Evolutionary conservation across 1,140 invertebrate species (phyloP), one percentile per base, ranked within the genome.

Genomic region (Centruroides vittatus): DNA sequence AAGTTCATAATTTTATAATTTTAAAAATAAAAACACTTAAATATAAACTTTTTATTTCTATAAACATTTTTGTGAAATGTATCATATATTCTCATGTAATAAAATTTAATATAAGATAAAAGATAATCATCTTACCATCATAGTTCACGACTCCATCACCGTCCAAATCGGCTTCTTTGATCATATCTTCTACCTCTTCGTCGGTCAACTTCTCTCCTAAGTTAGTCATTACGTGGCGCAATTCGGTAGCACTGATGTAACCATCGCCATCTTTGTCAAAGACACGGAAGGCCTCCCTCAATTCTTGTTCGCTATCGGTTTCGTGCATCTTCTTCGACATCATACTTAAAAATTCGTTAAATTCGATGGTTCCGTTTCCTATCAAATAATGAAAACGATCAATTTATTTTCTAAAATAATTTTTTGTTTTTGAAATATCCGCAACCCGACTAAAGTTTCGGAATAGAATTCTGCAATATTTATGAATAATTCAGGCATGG

Each of bases 181-280:
- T 93, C 88, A 96, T 92, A 66, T 92, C 89, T 67, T 92, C 88
- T 10, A 93, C 87, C 72, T 96, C 92, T 66, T 89, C 85, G 67
- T 93, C 86, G 10, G 86, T 89, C 11, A 97, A 76, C 67, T 88
- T 84, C 73, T 97, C 92, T 0, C 93, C 93, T 13, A 96, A 78
- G 74, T 91, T 92, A 59, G 88, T 91, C 89, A 98, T 94, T 36
- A 97, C 89, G 68, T 93, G 89, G 60, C 89, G 83, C 51, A 98
- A 76, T 71, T 96, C 91, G 61, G 83, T 81, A 8, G 88, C 89
- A 3, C 88, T 86, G 72, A 97, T 93, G 71, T 89, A 80, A 1
- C 93, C 93, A 67, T 93, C 89, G 67, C 91, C 91, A 74, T 94
- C 88, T 74, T 89, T 89, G 74, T 95, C 92, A 71, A 94, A 93